phyloP scores from a whole-genome alignment of 1,140 invertebrate species.

The Aphidius ervi region DNA sequence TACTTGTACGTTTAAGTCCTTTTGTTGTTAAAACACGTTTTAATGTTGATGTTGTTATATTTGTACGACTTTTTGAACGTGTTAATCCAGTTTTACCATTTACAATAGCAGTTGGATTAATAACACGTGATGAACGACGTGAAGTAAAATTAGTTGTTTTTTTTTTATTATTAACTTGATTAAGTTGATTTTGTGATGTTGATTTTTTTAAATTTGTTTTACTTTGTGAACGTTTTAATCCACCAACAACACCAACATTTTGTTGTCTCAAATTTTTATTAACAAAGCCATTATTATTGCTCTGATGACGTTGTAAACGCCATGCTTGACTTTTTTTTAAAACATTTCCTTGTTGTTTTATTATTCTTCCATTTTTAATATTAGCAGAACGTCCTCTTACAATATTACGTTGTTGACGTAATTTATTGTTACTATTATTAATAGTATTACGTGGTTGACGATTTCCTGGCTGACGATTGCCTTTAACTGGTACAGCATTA shows the following conservation, averaged over 20 bases:
- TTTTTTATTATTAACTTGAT: slow-evolving; percentile 24
- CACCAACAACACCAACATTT: slow-evolving; percentile 12
- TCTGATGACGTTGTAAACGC: slow-evolving; percentile 18
- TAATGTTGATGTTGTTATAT: slow-evolving; percentile 29
- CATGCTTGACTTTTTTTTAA: slow-evolving; percentile 21
- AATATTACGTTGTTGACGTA: no score
- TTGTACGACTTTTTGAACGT: slow-evolving; percentile 40
- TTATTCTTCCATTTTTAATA: slow-evolving; percentile 24
- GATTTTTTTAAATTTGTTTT: slow-evolving; percentile 34
- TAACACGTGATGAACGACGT: slow-evolving; percentile 16
- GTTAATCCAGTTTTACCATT: slow-evolving; percentile 32
- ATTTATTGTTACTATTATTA: slow-evolving; percentile 16
- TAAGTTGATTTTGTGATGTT: slow-evolving; percentile 33
- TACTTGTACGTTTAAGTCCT: slow-evolving; percentile 40
- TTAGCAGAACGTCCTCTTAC: slow-evolving; percentile 11
- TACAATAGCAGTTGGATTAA: neutral
- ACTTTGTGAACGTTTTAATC: slow-evolving; percentile 33
- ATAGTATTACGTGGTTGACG: slow-evolving; percentile 27
- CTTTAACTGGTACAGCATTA: slow-evolving; percentile 1
- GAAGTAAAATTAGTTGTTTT: slow-evolving; percentile 23
- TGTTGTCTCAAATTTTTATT: slow-evolving; percentile 41
- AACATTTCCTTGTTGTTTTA: slow-evolving; percentile 20
- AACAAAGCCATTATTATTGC: slow-evolving; percentile 34
- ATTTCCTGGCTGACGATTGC: slow-evolving; percentile 25
- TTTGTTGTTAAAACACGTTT: slow-evolving; percentile 35